Conservation (phyloP, 2,888 invertebrate species). For the Actias luna region DNA sequence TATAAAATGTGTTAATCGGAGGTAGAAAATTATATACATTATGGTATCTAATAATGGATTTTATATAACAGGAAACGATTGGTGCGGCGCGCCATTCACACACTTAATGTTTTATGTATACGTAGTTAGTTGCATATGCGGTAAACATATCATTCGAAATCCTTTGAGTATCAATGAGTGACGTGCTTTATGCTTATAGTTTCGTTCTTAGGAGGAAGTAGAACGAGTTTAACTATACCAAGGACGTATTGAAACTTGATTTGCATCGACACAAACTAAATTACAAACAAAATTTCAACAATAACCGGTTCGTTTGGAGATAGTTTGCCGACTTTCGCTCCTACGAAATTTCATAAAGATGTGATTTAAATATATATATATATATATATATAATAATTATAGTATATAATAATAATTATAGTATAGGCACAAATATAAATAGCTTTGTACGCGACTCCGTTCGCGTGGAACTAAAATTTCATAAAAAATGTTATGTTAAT, state of each 20-base stretch:
- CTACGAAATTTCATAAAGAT: not conserved
- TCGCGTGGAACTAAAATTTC: too few relatives aligned
- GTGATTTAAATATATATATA: conserved; percentile 1
- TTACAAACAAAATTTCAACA: conserved; percentile 34
- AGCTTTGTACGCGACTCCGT: too few relatives aligned
- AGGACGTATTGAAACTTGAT: conserved; percentile 70
- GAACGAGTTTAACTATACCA: conserved; percentile 73
- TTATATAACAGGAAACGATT: conserved; percentile 64
- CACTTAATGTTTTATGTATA: not conserved
- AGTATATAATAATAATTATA: too few relatives aligned
- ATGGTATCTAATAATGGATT: conserved; percentile 20
- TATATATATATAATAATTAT: too few relatives aligned
- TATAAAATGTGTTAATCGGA: conserved; percentile 18
- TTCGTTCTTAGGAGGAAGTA: conserved; percentile 70
- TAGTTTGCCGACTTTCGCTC: conserved; percentile 14
- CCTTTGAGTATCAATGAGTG: conserved; percentile 74
- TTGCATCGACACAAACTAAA: conserved; percentile 36
- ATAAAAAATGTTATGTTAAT: too few relatives aligned
- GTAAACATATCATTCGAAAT: conserved; percentile 77
- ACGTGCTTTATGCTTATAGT: conserved; percentile 75
- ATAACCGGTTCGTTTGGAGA: conserved; percentile 28
- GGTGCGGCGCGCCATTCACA: conserved; percentile 23
- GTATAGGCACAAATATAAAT: too few relatives aligned
- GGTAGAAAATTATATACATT: conserved; percentile 6
- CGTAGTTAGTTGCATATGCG: conserved; percentile 40